Conservation (phyloP, 2,113 vertebrate species). For the Mirza zaza region DNA sequence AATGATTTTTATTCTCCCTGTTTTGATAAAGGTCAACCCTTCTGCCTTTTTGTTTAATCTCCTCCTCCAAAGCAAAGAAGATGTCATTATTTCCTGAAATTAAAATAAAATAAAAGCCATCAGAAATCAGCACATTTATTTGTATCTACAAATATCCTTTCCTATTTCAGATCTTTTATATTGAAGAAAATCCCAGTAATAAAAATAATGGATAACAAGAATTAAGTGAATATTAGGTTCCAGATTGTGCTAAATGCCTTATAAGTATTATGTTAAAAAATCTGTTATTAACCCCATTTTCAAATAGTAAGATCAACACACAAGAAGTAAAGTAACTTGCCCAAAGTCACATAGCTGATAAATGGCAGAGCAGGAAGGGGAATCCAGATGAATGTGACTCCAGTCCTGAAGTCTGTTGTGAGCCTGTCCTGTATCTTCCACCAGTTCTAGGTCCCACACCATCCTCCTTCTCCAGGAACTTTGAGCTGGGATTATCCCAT, state of each 20-base stretch:
- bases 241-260: neutral
- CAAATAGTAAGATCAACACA: neutral
- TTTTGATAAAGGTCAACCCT: neutral
- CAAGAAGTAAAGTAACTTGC: neutral
- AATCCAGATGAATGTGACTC: neutral
- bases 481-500: neutral
- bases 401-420: neutral
- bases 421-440: neutral
- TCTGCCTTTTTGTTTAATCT: neutral
- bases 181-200: neutral
- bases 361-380: neutral
- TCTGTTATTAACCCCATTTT: neutral
- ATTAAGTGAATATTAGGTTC: neutral
- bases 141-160: neutral
- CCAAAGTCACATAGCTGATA: neutral
- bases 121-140: neutral
- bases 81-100: neutral
- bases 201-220: neutral
- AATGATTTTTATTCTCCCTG: neutral
- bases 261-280: neutral
- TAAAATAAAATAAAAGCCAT: neutral
- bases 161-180: neutral
- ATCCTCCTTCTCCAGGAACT: neutral
- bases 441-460: neutral
- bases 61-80: neutral